A percentile compares a stretch with the other conserved stretches of the same genome.
Evolutionary conservation across 2,888 invertebrate species (phyloP).

Genomic region (Exephanes ischioxanthus): DNA sequence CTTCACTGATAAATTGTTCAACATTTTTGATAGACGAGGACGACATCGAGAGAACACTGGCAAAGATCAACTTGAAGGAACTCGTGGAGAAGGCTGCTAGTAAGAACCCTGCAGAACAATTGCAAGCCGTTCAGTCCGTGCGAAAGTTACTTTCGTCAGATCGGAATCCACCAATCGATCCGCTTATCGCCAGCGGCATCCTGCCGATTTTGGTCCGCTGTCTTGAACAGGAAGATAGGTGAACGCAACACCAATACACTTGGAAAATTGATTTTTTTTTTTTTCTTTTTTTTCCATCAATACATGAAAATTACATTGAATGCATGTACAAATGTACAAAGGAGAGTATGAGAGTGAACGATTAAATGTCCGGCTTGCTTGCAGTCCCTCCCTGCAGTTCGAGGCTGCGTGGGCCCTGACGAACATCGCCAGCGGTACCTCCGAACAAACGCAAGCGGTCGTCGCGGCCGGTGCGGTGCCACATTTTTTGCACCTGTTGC

Average conservation of each 20-base stretch:
- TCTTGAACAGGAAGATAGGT: slow-evolving; percentile 92
- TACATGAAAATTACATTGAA: not conserved
- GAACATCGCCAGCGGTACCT: slow-evolving; percentile 98
- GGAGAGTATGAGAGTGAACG: not conserved
- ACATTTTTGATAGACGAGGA: slow-evolving; percentile 88
- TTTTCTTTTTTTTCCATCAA: not conserved
- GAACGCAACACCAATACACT: slow-evolving; percentile 68
- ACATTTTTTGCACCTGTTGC: slow-evolving; percentile 95
- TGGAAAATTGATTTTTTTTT: not conserved
- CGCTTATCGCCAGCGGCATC: slow-evolving; percentile 96
- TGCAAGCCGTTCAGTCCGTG: slow-evolving; percentile 97
- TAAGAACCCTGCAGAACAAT: slow-evolving; percentile 92
- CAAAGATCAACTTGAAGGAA: slow-evolving; percentile 91
- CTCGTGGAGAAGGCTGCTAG: slow-evolving; percentile 95
- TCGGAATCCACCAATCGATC: slow-evolving; percentile 99
- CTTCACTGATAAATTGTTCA: slow-evolving; percentile 4
- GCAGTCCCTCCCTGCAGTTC: slow-evolving; percentile 95
- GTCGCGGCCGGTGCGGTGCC: slow-evolving; percentile 98
- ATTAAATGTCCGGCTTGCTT: slow-evolving; percentile 25
- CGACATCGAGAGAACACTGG: slow-evolving; percentile 90
- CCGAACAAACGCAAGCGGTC: slow-evolving; percentile 96
- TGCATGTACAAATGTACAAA: not conserved
- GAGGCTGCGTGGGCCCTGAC: slow-evolving; percentile 99
- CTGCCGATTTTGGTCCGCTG: slow-evolving; percentile 97
- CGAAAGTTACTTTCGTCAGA: slow-evolving; percentile 98